phyloP scores from a whole-genome alignment of 2,797 vertebrate genomes.

The Labroides dimidiatus region DNA sequence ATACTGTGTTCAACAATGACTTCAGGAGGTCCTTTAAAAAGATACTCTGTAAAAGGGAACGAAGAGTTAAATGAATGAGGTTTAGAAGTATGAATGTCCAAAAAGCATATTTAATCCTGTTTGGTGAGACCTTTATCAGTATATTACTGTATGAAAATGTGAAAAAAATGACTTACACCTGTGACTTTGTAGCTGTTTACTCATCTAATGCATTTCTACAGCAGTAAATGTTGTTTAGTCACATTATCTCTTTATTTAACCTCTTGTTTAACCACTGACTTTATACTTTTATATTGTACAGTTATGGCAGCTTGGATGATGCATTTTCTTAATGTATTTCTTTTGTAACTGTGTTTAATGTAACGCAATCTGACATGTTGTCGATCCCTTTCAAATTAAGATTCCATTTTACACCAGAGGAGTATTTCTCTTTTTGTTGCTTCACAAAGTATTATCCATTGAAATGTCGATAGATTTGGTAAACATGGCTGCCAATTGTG shows the following conservation, averaged over 20 bases:
- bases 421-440: constrained; percentile 8
- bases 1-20: constrained; percentile 95
- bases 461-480: constrained; percentile 24
- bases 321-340: constrained; percentile 17
- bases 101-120: not conserved
- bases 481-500: constrained; percentile 5
- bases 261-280: constrained; percentile 20
- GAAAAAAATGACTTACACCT: constrained; percentile 22
- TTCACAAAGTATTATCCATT: constrained; percentile 1
- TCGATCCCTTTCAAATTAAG: not conserved
- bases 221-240: constrained; percentile 23
- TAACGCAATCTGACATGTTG: not conserved
- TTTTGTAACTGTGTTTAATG: not conserved
- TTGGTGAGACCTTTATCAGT: not conserved
- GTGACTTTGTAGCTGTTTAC: too few species aligned
- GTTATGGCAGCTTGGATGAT: constrained; percentile 15
- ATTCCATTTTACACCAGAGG: not conserved
- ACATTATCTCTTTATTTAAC: not conserved
- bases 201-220: constrained; percentile 12
- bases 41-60: constrained; percentile 89
- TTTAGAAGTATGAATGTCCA: not conserved
- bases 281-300: constrained; percentile 11
- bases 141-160: constrained; percentile 24
- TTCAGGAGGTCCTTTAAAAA: constrained; percentile 94
- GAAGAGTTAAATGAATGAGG: constrained; percentile 68